Conservation (phyloP, 2,888 invertebrate species). For the Cheilosia urbana region DNA sequence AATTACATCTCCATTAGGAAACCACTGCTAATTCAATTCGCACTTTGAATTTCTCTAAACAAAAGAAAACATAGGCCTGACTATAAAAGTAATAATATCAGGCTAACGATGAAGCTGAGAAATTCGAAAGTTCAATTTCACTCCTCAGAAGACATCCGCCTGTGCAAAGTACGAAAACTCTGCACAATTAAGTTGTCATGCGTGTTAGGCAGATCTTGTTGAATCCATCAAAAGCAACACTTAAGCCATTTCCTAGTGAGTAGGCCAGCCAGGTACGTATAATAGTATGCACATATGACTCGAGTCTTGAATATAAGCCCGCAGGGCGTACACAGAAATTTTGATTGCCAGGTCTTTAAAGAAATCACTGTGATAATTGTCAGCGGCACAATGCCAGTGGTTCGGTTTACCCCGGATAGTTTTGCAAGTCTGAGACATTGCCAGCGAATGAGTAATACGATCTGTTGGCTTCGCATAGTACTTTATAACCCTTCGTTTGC, state of each 20-base stretch:
- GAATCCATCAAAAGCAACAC: slow-evolving; percentile 28
- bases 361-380: slow-evolving; percentile 50
- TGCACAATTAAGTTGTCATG: neutral
- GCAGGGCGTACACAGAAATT: slow-evolving; percentile 17
- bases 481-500: slow-evolving; percentile 56
- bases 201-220: slow-evolving; percentile 7
- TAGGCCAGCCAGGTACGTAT: neutral
- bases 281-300: neutral
- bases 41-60: neutral
- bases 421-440: slow-evolving; percentile 28
- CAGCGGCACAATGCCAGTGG: slow-evolving; percentile 28
- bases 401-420: slow-evolving; percentile 26
- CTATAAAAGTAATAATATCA: neutral
- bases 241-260: slow-evolving; percentile 8
- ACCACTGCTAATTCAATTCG: neutral
- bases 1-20: no score
- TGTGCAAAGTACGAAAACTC: neutral
- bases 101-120: neutral
- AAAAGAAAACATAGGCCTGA: neutral
- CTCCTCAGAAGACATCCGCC: neutral
- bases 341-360: slow-evolving; percentile 52
- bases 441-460: slow-evolving; percentile 47
- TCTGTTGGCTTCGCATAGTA: slow-evolving; percentile 19
- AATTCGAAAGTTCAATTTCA: slow-evolving; percentile 1
- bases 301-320: slow-evolving; percentile 9